phyloP scores from a whole-genome alignment of 2,888 invertebrate genomes.

The Ormyrus pomaceus region DNA sequence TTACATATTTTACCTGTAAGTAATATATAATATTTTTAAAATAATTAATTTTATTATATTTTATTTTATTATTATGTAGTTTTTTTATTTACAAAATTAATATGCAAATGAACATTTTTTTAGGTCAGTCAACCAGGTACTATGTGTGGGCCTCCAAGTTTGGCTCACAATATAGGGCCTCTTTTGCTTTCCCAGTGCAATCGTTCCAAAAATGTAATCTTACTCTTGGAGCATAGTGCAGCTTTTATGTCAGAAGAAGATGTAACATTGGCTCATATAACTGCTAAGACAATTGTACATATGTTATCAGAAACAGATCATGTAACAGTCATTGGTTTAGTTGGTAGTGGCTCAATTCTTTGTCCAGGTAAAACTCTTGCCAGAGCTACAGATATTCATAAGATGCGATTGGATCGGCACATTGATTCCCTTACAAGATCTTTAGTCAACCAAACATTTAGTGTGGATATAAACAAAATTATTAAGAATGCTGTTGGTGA shows the following conservation, averaged over 20 bases:
- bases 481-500: constrained; percentile 65
- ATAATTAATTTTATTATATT: neutral
- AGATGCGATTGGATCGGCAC: constrained; percentile 68
- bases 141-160: constrained; percentile 71
- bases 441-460: constrained; percentile 66
- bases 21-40: neutral
- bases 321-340: constrained; percentile 70
- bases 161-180: constrained; percentile 71
- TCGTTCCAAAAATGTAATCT: constrained; percentile 69
- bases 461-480: constrained; percentile 65
- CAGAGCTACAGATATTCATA: constrained; percentile 71
- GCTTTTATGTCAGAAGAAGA: constrained; percentile 72
- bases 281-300: constrained; percentile 71
- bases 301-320: constrained; percentile 71
- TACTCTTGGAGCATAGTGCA: constrained; percentile 69
- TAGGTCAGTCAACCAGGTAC: constrained; percentile 68
- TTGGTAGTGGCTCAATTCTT: constrained; percentile 63
- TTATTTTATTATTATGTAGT: neutral
- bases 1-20: constrained; percentile 69
- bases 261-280: constrained; percentile 69
- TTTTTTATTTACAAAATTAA: neutral
- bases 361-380: constrained; percentile 66
- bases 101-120: constrained; percentile 41
- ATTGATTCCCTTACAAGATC: constrained; percentile 67
- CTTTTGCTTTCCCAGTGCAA: constrained; percentile 70